phyloP scores from a whole-genome alignment of 2,888 invertebrate genomes.

The Agriotes lineatus region DNA sequence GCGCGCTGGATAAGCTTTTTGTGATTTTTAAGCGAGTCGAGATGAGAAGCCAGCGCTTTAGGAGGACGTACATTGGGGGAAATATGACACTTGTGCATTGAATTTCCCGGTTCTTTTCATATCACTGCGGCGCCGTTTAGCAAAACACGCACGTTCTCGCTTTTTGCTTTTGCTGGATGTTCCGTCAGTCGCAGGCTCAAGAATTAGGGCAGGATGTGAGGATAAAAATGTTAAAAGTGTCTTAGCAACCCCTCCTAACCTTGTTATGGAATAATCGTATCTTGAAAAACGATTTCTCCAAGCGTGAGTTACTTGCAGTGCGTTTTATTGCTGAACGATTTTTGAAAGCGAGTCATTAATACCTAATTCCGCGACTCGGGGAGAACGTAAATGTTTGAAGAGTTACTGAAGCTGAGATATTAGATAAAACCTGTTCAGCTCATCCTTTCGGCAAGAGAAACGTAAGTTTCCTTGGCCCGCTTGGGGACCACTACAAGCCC shows the following conservation, averaged over 20 bases:
- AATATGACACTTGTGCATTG: conserved; percentile 43
- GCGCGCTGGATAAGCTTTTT: background rate
- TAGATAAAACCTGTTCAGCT: background rate
- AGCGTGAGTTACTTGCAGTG: background rate
- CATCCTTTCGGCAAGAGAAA: background rate
- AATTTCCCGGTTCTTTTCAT: conserved; percentile 39
- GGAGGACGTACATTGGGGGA: conserved; percentile 26
- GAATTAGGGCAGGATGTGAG: conserved; percentile 38
- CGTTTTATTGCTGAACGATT: conserved; percentile 5
- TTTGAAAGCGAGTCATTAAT: background rate
- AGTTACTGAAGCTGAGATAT: background rate
- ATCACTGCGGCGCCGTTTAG: conserved; percentile 37
- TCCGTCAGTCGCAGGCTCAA: conserved; percentile 42
- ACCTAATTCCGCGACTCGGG: background rate
- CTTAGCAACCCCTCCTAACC: conserved; percentile 38
- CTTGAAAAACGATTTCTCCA: conserved; percentile 34
- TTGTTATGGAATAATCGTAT: conserved; percentile 40
- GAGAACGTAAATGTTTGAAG: background rate
- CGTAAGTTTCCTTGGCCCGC: background rate
- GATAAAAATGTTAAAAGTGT: conserved; percentile 45
- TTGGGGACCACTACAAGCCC: background rate
- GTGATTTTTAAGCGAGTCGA: background rate
- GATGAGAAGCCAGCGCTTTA: background rate
- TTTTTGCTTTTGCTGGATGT: conserved; percentile 41
- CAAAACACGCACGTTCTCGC: conserved; percentile 43